Evolutionary conservation across 2,797 vertebrate species (phyloP).

Genomic region (Ciconia nigra): DNA sequence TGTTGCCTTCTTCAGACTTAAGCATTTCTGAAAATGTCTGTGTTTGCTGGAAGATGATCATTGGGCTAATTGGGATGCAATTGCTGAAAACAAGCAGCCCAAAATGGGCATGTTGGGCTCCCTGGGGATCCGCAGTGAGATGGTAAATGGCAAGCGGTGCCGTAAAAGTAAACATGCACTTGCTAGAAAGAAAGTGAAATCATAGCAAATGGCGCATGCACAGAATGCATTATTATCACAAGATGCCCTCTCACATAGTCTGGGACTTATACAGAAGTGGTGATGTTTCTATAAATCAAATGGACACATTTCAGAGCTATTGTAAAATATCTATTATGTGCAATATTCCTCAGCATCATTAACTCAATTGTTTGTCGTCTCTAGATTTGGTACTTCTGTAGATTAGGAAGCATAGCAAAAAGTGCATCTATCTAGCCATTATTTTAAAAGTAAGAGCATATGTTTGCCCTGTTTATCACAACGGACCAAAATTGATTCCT

Average conservation of each 20-base stretch:
- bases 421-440: fast-evolving
- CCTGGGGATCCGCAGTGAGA: neutral
- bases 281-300: neutral
- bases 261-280: neutral
- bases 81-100: neutral
- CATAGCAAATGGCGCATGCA: neutral
- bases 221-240: neutral
- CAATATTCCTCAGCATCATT: neutral
- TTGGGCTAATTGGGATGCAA: neutral
- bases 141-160: neutral
- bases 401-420: neutral
- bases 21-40: neutral
- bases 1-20: neutral
- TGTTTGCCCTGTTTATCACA: neutral
- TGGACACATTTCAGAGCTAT: neutral
- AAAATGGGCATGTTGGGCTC: neutral
- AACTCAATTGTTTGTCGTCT: neutral
- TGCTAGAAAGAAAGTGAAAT: neutral
- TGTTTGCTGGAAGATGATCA: neutral
- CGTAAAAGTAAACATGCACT: neutral
- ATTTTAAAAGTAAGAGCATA: neutral
- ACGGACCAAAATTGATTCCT: neutral
- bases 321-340: neutral
- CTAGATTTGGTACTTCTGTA: neutral
- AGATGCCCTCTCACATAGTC: neutral